phyloP scores from a whole-genome alignment of 2,113 vertebrate species.

The Morphnarchus princeps region DNA sequence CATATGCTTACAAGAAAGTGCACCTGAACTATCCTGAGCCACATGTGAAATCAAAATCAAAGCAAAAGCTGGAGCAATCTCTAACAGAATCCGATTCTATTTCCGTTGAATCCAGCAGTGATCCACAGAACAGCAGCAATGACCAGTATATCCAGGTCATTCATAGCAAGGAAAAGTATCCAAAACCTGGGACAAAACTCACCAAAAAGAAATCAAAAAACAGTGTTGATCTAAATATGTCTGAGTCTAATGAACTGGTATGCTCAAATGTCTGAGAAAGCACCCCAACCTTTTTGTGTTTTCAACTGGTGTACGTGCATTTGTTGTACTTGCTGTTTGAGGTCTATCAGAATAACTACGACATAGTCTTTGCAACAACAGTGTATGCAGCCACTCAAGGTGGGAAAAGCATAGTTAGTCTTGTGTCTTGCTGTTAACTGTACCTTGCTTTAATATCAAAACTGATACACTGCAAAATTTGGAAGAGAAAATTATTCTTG shows the following conservation, averaged over 20 bases:
- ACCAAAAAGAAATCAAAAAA: constrained; percentile 75
- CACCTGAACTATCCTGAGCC: constrained; percentile 65
- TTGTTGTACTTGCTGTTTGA: not conserved
- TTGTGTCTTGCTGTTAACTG: not conserved
- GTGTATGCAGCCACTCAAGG: rapidly evolving
- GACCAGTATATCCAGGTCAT: constrained; percentile 89
- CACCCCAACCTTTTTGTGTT: rapidly evolving
- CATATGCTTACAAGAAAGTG: constrained; percentile 55
- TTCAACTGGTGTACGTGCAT: rapidly evolving
- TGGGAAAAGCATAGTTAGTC: not conserved
- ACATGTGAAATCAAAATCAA: constrained; percentile 73
- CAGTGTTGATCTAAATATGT: constrained; percentile 55
- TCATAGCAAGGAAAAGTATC: constrained; percentile 79
- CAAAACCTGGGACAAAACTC: constrained; percentile 68
- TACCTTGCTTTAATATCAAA: not conserved
- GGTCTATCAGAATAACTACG: rapidly evolving
- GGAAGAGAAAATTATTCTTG: not conserved
- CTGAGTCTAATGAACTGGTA: constrained; percentile 77
- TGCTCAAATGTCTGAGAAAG: constrained; percentile 82
- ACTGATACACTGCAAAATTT: rapidly evolving
- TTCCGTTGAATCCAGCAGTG: constrained; percentile 88
- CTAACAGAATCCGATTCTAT: constrained; percentile 87
- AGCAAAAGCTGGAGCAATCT: constrained; percentile 72
- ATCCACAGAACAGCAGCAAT: constrained; percentile 85
- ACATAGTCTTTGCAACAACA: not conserved